These are phyloP conservation scores for Scalopus aquaticus DNA, from an alignment of 2,113 vertebrate species.

Conservation along the genomic window DNA sequence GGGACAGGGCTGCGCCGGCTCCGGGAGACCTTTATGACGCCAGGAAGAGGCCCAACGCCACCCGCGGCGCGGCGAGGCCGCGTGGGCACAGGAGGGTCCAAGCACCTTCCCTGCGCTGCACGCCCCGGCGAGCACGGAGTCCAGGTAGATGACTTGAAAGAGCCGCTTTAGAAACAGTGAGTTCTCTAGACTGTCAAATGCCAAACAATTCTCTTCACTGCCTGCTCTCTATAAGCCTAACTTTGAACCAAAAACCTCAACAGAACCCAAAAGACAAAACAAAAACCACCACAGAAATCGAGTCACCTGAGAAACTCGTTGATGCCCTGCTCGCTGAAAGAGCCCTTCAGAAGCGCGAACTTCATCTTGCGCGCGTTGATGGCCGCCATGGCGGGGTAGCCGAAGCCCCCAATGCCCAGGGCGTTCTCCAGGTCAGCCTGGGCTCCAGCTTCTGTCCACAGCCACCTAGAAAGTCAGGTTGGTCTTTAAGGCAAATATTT, in stretches of 20 bases:
- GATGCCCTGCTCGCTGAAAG: slow-evolving; percentile 94
- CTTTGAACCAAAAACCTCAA: not conserved
- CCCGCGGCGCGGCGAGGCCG: fast-evolving
- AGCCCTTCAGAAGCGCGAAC: slow-evolving; percentile 95
- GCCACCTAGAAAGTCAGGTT: slow-evolving; percentile 81
- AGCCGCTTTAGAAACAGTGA: not conserved
- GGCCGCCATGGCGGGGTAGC: slow-evolving; percentile 98
- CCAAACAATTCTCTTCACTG: not conserved
- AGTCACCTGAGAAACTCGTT: slow-evolving; percentile 89
- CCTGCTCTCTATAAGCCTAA: not conserved
- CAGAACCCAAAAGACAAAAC: not conserved
- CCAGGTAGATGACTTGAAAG: not conserved
- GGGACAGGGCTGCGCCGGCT: not conserved
- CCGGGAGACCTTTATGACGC: fast-evolving
- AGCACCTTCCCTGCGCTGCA: fast-evolving
- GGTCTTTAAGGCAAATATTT: not conserved
- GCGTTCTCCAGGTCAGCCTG: slow-evolving; percentile 93
- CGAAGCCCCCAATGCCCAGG: slow-evolving; percentile 97
- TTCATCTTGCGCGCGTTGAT: slow-evolving; percentile 98
- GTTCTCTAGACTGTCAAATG: not conserved
- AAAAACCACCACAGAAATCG: not conserved
- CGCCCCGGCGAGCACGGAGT: not conserved
- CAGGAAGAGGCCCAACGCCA: not conserved
- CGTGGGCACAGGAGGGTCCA: fast-evolving
- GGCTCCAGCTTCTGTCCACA: slow-evolving; percentile 96